Evolutionary conservation across 2,888 invertebrate species (phyloP).

Genomic region (Lithophane ornitopus): DNA sequence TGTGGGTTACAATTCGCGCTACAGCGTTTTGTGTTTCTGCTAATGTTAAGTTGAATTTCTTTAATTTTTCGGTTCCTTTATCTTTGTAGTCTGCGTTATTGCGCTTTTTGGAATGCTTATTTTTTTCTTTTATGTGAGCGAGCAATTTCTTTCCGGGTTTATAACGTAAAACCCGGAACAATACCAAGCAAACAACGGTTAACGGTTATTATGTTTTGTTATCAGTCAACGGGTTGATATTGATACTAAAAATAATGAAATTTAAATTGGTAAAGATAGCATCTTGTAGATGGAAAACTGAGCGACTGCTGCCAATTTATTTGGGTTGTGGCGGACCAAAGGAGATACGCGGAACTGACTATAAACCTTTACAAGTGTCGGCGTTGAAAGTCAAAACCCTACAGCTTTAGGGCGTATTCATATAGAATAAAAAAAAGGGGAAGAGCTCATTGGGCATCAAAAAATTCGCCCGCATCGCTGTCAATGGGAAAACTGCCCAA

Average conservation of each 20-base stretch:
- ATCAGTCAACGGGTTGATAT: background rate
- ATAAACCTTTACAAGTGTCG: background rate
- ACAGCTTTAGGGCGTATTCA: background rate
- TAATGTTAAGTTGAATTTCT: conserved; percentile 55
- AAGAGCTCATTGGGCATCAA: too few species aligned
- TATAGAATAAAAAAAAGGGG: too few species aligned
- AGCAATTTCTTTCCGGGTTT: background rate
- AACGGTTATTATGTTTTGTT: background rate
- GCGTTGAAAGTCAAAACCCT: background rate
- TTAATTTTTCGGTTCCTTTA: conserved; percentile 47
- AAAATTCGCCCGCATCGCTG: too few species aligned
- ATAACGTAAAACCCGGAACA: background rate
- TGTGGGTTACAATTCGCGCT: conserved; percentile 30
- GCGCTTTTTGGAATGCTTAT: background rate
- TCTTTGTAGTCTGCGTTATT: conserved; percentile 32
- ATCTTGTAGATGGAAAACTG: background rate
- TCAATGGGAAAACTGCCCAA: too few species aligned
- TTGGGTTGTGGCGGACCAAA: background rate
- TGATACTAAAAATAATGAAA: background rate
- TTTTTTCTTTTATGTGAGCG: background rate
- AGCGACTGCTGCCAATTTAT: background rate
- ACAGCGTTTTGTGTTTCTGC: conserved; percentile 33
- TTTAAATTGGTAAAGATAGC: background rate
- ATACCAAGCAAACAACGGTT: background rate
- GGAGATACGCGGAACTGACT: background rate